phyloP scores from a whole-genome alignment of 2,797 vertebrate genomes.

The Enoplosus armatus region DNA sequence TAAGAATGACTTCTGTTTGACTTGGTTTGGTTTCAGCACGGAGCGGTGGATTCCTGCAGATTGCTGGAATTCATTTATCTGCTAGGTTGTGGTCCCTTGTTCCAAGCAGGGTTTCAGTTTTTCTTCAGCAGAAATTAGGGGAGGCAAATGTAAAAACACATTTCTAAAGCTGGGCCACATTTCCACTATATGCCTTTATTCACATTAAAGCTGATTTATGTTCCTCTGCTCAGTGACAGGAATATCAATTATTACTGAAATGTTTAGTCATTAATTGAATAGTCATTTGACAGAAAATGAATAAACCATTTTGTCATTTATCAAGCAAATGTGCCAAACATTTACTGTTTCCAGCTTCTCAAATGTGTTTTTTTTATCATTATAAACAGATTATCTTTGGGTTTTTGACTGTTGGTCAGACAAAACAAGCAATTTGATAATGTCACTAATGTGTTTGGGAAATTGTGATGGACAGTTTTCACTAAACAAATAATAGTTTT shows the following conservation, averaged over 20 bases:
- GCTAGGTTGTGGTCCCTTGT: constrained; percentile 60
- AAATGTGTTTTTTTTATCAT: neutral
- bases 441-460: neutral
- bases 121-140: constrained; percentile 56
- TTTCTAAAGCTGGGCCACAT: constrained; percentile 35
- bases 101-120: constrained; percentile 62
- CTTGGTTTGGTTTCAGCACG: constrained; percentile 82
- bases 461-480: neutral
- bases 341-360: neutral
- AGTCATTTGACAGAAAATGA: neutral
- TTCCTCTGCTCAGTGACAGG: neutral
- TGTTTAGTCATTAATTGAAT: neutral
- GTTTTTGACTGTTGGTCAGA: neutral
- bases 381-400: neutral
- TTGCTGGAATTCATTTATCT: constrained; percentile 81
- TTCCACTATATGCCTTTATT: constrained; percentile 15
- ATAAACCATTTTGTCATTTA: neutral
- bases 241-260: constrained; percentile 10
- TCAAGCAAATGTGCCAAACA: neutral
- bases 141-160: constrained; percentile 52
- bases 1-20: constrained; percentile 82
- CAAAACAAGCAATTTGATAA: neutral
- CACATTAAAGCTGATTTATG: constrained; percentile 2
- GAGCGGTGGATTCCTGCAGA: constrained; percentile 77
- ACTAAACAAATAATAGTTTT: neutral